Conservation (phyloP, 2,888 invertebrate genomes). For the Quadriops clusia region DNA sequence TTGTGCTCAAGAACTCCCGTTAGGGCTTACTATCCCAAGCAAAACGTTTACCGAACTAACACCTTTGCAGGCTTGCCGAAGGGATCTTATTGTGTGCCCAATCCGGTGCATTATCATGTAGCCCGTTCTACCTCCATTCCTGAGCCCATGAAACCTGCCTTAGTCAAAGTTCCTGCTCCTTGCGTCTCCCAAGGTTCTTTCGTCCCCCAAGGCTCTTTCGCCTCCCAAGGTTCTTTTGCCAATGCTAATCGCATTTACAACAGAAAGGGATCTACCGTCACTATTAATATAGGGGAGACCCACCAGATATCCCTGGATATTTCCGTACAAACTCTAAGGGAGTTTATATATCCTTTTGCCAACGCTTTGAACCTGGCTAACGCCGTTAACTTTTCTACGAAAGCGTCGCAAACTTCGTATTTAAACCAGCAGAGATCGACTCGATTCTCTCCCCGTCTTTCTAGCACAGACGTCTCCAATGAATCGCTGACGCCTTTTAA, state of each 20-base stretch:
- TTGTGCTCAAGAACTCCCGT: too few relatives aligned
- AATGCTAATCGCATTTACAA: slow-evolving; percentile 4
- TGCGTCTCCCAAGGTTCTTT: background rate
- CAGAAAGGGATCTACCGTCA: slow-evolving; percentile 19
- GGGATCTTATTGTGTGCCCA: slow-evolving; percentile 32
- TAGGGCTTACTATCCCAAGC: too few relatives aligned
- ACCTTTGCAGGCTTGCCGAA: slow-evolving; percentile 33
- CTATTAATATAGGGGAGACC: slow-evolving; percentile 25
- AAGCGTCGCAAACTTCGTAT: slow-evolving; percentile 24
- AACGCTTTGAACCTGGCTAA: slow-evolving; percentile 24
- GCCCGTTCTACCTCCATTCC: slow-evolving; percentile 25
- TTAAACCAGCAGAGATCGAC: slow-evolving; percentile 9
- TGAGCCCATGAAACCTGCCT: slow-evolving; percentile 23
- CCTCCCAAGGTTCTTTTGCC: background rate
- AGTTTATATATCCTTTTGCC: slow-evolving; percentile 32
- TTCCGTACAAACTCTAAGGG: slow-evolving; percentile 25
- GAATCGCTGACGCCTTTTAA: too few relatives aligned
- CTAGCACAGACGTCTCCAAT: too few relatives aligned
- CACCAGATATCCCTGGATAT: slow-evolving; percentile 27
- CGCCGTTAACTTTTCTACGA: slow-evolving; percentile 17
- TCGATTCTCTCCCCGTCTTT: too few relatives aligned
- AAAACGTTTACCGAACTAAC: slow-evolving; percentile 29
- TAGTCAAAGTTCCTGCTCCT: slow-evolving; percentile 18
- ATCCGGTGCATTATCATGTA: slow-evolving; percentile 35
- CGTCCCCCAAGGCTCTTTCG: background rate